Conservation (phyloP, 2,888 invertebrate species). For the Patella depressa region DNA sequence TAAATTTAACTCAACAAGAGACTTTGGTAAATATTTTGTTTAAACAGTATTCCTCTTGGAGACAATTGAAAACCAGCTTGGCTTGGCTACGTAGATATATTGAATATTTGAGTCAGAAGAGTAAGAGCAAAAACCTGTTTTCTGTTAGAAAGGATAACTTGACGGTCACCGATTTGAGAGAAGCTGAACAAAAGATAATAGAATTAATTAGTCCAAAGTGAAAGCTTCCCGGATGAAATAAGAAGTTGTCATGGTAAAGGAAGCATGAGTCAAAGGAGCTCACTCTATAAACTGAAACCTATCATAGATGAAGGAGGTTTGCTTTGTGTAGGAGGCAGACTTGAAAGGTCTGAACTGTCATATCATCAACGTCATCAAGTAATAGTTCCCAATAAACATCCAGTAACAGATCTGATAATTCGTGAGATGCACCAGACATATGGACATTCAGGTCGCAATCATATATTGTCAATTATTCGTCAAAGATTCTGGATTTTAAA, state of each 20-base stretch:
- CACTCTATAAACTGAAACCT: not conserved
- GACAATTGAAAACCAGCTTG: not conserved
- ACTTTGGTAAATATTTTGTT: not conserved
- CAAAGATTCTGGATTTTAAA: conserved; percentile 15
- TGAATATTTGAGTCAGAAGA: not conserved
- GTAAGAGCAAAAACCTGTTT: not conserved
- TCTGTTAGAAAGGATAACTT: not conserved
- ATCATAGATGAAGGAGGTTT: not conserved
- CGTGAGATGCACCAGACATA: conserved; percentile 1
- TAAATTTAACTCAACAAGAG: not conserved
- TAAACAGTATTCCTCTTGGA: not conserved
- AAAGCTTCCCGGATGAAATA: too few species aligned
- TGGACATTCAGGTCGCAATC: conserved; percentile 2
- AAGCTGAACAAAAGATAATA: too few species aligned
- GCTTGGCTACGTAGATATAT: not conserved
- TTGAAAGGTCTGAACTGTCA: too few species aligned
- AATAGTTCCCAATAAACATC: conserved; percentile 8
- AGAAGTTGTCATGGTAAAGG: too few species aligned
- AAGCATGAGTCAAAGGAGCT: not conserved
- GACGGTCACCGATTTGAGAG: too few species aligned
- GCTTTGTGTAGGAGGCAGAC: not conserved
- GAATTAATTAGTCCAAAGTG: too few species aligned
- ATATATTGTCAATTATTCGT: conserved; percentile 11
- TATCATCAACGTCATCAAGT: conserved; percentile 9
- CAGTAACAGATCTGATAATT: conserved; percentile 11